Conservation (phyloP, 2,888 invertebrate genomes). For the Cryptus armator region DNA sequence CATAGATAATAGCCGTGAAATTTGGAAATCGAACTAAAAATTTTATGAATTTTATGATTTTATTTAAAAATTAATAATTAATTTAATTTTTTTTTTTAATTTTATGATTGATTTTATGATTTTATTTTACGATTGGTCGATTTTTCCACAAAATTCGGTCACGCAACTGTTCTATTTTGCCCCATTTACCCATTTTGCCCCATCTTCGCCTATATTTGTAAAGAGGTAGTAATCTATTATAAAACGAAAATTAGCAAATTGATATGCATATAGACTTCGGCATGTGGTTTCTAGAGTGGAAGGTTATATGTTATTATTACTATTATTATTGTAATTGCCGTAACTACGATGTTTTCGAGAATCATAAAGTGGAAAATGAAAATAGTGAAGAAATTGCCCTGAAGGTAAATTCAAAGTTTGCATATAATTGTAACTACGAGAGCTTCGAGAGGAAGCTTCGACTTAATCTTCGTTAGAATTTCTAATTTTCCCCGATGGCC, state of each 20-base stretch:
- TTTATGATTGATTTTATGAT: too few relatives aligned
- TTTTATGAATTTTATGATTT: too few relatives aligned
- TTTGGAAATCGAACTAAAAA: too few relatives aligned
- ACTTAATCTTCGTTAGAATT: conserved; percentile 78
- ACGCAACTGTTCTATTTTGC: too few relatives aligned
- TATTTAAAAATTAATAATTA: too few relatives aligned
- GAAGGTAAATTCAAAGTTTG: conserved; percentile 13
- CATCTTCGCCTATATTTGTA: too few relatives aligned
- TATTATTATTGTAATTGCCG: background rate
- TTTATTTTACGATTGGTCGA: too few relatives aligned
- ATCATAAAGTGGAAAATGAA: background rate
- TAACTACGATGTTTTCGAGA: background rate
- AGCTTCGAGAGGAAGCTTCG: conserved; percentile 50
- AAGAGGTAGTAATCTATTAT: background rate
- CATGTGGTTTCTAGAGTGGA: background rate
- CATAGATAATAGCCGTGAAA: too few relatives aligned
- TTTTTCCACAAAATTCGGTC: too few relatives aligned
- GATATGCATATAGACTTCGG: conserved; percentile 60
- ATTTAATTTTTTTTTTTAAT: too few relatives aligned
- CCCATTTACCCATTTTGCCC: too few relatives aligned
- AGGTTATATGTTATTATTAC: too few relatives aligned
- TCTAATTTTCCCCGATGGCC: conserved; percentile 72
- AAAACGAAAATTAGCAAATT: conserved; percentile 1
- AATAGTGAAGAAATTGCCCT: background rate
- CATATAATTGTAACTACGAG: conserved; percentile 32